Evolutionary conservation across 2,113 vertebrate species (phyloP).

Genomic region (Cololabis saira): DNA sequence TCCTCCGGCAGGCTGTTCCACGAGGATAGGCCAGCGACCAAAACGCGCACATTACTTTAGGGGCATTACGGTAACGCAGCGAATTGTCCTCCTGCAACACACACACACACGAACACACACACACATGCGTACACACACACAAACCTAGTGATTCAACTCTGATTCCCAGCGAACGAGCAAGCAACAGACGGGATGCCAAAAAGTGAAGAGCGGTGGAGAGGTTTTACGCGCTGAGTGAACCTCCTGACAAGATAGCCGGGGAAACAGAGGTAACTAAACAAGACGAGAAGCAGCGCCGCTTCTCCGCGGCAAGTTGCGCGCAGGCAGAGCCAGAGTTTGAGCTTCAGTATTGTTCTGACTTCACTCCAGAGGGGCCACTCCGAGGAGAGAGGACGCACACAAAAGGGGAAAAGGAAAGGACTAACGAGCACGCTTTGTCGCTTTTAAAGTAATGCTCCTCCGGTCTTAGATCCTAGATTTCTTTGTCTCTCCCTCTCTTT

Average conservation of each 20-base stretch:
- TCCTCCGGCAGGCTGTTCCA: too few species aligned
- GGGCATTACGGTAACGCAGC: constrained; percentile 86
- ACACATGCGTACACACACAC: constrained; percentile 35
- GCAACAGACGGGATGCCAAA: constrained; percentile 83
- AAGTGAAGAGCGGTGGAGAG: constrained; percentile 76
- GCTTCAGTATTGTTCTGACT: constrained; percentile 83
- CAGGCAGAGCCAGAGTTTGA: constrained; percentile 80
- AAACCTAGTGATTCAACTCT: constrained; percentile 81
- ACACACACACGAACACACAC: constrained; percentile 43
- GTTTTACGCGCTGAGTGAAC: constrained; percentile 64
- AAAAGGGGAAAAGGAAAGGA: constrained; percentile 71
- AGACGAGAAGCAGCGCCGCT: constrained; percentile 73
- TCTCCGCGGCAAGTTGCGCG: constrained; percentile 79
- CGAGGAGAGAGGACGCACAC: constrained; percentile 76
- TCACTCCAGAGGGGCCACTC: constrained; percentile 82
- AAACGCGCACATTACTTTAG: constrained; percentile 86
- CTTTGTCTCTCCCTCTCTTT: constrained; percentile 58
- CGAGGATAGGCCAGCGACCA: constrained; percentile 64
- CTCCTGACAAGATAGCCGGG: constrained; percentile 43
- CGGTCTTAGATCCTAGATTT: constrained; percentile 73
- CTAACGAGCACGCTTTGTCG: constrained; percentile 78
- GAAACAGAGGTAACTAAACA: constrained; percentile 58
- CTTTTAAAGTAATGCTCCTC: constrained; percentile 75
- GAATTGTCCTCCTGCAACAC: constrained; percentile 72
- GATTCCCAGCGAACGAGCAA: constrained; percentile 81